phyloP scores from a whole-genome alignment of 2,797 vertebrate species.

The Lithobates pipiens region DNA sequence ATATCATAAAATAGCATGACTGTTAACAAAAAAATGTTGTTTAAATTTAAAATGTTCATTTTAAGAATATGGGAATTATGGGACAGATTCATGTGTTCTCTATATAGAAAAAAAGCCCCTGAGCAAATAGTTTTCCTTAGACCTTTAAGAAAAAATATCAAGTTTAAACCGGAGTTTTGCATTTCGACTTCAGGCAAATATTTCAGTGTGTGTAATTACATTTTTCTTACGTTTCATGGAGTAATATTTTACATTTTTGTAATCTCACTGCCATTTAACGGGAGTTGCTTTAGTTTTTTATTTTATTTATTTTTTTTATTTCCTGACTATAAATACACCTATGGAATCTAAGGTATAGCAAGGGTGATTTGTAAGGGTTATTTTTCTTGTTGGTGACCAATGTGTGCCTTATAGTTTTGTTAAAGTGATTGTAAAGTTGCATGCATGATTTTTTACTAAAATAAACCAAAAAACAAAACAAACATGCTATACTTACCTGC shows the following conservation, averaged over 20 bases:
- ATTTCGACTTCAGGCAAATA: conserved; percentile 46
- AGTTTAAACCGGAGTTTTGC: conserved; percentile 50
- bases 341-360: too few relatives aligned
- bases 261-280: neutral
- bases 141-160: conserved; percentile 44
- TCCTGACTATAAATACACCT: too few relatives aligned
- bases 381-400: too few relatives aligned
- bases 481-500: too few relatives aligned
- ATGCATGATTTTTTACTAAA: too few relatives aligned
- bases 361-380: too few relatives aligned
- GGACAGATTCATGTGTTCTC: neutral
- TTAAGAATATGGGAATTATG: conserved; percentile 17
- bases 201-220: conserved; percentile 22
- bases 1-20: too few relatives aligned
- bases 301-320: too few relatives aligned
- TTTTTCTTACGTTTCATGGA: conserved; percentile 25
- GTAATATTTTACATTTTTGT: conserved; percentile 39
- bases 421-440: too few relatives aligned
- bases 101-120: conserved; percentile 8
- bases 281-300: too few relatives aligned
- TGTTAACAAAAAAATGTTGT: neutral
- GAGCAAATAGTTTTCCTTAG: conserved; percentile 43
- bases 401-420: too few relatives aligned
- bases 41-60: neutral
- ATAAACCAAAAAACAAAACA: too few relatives aligned